Percentiles rank a stretch among this genome's conserved stretches.
phyloP scores from a whole-genome alignment of 2,797 vertebrate species.

The Cyclura pinguis region DNA sequence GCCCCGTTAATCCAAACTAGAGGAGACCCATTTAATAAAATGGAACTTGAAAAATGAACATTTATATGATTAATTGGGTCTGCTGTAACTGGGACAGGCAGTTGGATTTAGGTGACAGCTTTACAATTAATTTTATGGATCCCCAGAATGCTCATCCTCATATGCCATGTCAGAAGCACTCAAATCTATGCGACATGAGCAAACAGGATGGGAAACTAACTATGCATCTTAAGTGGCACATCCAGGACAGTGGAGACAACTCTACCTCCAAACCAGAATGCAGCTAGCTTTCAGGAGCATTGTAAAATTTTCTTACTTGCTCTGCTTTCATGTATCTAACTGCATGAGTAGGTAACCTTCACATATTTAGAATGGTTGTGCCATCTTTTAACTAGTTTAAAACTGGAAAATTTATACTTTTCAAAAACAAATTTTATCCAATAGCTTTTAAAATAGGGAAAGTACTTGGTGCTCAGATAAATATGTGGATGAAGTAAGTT shows the following conservation, averaged over 20 bases:
- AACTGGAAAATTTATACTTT: not conserved
- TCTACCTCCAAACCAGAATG: not conserved
- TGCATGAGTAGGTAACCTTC: no score
- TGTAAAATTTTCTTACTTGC: not conserved
- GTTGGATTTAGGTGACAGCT: no score
- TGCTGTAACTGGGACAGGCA: no score
- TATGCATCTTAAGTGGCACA: not conserved
- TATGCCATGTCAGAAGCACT: not conserved
- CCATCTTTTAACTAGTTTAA: not conserved
- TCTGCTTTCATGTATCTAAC: not conserved
- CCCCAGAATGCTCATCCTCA: no score
- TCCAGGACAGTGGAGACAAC: not conserved
- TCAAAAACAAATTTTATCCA: not conserved
- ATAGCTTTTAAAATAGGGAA: not conserved
- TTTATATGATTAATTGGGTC: no score
- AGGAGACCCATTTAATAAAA: no score
- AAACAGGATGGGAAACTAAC: not conserved
- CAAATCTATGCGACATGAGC: not conserved
- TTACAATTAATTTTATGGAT: no score
- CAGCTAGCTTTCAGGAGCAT: not conserved
- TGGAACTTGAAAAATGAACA: no score
- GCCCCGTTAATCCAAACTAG: no score
- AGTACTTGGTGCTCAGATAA: not conserved
- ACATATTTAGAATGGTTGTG: not conserved
- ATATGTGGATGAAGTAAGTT: not conserved